Conservation (phyloP, 2,888 invertebrate species). For the Euplagia quadripunctaria region DNA sequence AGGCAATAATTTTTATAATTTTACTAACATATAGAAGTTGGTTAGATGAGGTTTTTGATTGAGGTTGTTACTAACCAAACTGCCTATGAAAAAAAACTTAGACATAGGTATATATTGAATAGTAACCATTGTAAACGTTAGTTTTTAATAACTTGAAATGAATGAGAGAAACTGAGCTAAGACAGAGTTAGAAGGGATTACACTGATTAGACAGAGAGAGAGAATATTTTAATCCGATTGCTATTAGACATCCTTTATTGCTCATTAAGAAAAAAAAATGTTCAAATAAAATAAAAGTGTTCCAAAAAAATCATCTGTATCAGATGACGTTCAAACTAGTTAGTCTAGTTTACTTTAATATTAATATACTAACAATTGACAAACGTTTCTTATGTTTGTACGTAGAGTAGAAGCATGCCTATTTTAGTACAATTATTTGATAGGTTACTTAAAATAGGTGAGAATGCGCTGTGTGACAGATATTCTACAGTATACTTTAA, state of each 20-base stretch:
- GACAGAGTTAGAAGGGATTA: slow-evolving; percentile 37
- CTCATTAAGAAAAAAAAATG: slow-evolving; percentile 72
- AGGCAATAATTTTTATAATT: slow-evolving; percentile 63
- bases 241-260: slow-evolving; percentile 65
- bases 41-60: slow-evolving; percentile 49
- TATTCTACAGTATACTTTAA: slow-evolving; percentile 43
- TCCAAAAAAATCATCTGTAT: slow-evolving; percentile 83
- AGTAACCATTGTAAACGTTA: slow-evolving; percentile 40
- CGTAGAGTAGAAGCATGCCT: slow-evolving; percentile 81
- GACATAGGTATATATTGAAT: slow-evolving; percentile 24
- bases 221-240: slow-evolving; percentile 41
- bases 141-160: slow-evolving; percentile 37
- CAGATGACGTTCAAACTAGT: slow-evolving; percentile 85
- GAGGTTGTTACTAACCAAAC: slow-evolving; percentile 63
- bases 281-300: slow-evolving; percentile 75
- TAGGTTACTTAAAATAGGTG: slow-evolving; percentile 76
- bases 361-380: slow-evolving; percentile 77
- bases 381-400: slow-evolving; percentile 72
- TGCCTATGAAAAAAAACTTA: slow-evolving; percentile 37
- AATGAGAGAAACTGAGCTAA: slow-evolving; percentile 29
- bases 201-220: slow-evolving; percentile 36
- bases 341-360: slow-evolving; percentile 68
- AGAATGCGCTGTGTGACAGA: slow-evolving; percentile 74
- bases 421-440: slow-evolving; percentile 86
- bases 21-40: slow-evolving; percentile 61